Evolutionary conservation across 2,797 vertebrate species (phyloP), one percentile per base, ranked within the genome.

Genomic region (Takifugu ocellatus): DNA sequence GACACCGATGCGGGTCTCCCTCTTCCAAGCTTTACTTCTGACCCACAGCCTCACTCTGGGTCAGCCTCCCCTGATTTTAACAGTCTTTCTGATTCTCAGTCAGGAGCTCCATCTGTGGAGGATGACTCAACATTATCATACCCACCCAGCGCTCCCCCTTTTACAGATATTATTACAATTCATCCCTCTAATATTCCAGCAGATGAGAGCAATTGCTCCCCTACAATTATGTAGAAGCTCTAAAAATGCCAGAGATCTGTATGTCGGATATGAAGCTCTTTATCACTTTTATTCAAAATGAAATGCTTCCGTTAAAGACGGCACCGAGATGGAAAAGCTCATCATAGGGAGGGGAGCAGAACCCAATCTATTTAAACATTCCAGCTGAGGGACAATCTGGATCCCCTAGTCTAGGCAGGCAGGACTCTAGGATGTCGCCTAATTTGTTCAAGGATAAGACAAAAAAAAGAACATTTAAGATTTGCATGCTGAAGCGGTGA

Each of bases 111-210:
- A 63, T 72, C 75, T 39, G 44, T 26, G 53, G 31, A 61, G 39
- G 59, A 75, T 64, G 49, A 77, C 60, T 68, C 68, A 67, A 55
- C 39, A 52, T 10, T 58, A 71, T 59, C 68, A 56, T 10, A 68
- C 25, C 46, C 61, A 26, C 54, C 58, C 36, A 7, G 48, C 51
- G 59, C 61, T 68, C 45, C 54, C 56, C 39, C 52, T 43, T 12
- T 16, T 56, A 31, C 54, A 27, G 65, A 73, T 65, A 31, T 21
- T 6, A 61, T 64, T 45, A 21, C 48, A 54, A 14, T 47, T 50
- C 43, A 55, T 53, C 15, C 31, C 42, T 51, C 49, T 56, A 61
- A 74, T 53, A 66, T 61, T 21, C 31, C 17, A 39, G 51, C 56
- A 56, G 51, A 59, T 39, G 42, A 70, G 47, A 65, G 62, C 27